Evolutionary conservation across 92 coral and sea anemone genomes (phyloP).

Genomic region (Porites lobata): DNA sequence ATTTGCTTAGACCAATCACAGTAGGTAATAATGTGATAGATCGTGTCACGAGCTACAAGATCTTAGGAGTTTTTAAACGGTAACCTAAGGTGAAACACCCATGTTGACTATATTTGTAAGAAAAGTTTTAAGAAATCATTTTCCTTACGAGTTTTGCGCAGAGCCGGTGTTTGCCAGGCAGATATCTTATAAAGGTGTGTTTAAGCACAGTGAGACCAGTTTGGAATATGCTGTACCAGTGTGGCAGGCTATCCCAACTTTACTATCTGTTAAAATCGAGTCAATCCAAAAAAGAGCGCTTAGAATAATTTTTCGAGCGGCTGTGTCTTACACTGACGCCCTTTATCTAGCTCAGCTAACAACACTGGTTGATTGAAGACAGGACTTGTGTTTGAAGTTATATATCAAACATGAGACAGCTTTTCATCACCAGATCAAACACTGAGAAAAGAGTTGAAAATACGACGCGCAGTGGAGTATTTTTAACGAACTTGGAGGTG

Average conservation of each 20-base stretch:
- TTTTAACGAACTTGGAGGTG: too few species aligned
- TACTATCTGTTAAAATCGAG: slow-evolving; percentile 24
- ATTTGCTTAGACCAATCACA: slow-evolving; percentile 27
- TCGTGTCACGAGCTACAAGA: slow-evolving; percentile 49
- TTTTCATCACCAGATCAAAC: too few species aligned
- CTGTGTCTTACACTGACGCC: slow-evolving; percentile 28
- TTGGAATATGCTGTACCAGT: slow-evolving; percentile 53
- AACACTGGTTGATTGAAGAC: slow-evolving; percentile 23
- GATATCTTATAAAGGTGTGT: slow-evolving; percentile 42
- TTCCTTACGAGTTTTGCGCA: slow-evolving; percentile 29
- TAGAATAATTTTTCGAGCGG: slow-evolving; percentile 22
- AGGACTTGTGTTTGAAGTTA: background rate
- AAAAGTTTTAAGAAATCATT: slow-evolving; percentile 34
- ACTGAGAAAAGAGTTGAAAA: too few species aligned
- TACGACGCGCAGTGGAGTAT: too few species aligned
- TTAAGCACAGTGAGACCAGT: slow-evolving; percentile 45
- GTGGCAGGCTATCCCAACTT: slow-evolving; percentile 53
- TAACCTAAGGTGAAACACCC: slow-evolving; percentile 44
- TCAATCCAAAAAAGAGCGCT: slow-evolving; percentile 29
- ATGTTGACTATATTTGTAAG: slow-evolving; percentile 32
- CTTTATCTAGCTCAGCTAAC: slow-evolving; percentile 21
- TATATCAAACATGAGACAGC: too few species aligned
- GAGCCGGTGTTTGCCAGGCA: slow-evolving; percentile 32
- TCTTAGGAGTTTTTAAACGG: slow-evolving; percentile 27
- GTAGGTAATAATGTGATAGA: slow-evolving; percentile 39